Percentiles rank a stretch among this genome's conserved stretches.
Evolutionary conservation across 1,140 invertebrate species (phyloP).

Genomic region (Euura saliciscinereae): DNA sequence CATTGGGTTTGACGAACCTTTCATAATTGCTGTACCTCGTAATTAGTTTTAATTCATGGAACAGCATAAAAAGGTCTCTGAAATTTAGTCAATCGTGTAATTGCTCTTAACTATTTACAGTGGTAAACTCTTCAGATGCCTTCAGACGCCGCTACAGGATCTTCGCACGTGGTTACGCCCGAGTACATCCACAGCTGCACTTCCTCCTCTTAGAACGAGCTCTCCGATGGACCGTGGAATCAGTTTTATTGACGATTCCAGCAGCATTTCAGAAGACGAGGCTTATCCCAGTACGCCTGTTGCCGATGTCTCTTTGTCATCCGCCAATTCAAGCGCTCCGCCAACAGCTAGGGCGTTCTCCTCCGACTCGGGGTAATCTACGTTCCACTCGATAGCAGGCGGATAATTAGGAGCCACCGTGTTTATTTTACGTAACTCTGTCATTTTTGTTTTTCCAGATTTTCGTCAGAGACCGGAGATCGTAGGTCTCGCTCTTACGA

Average conservation of each 20-base stretch:
- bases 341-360: conserved; percentile 56
- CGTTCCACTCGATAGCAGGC: conserved; percentile 19
- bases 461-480: conserved; percentile 56
- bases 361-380: conserved; percentile 61
- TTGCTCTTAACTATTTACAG: conserved; percentile 41
- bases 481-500: conserved; percentile 54
- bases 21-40: no score
- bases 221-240: conserved; percentile 45
- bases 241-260: conserved; percentile 51
- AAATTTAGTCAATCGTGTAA: no score
- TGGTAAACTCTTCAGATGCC: conserved; percentile 65
- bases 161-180: conserved; percentile 63
- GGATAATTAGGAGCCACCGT: background rate
- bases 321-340: conserved; percentile 43
- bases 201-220: conserved; percentile 39
- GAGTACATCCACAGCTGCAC: conserved; percentile 38
- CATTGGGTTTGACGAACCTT: no score
- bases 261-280: conserved; percentile 48
- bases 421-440: background rate
- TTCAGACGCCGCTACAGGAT: conserved; percentile 65
- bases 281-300: conserved; percentile 42
- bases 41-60: no score
- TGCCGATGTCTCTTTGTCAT: conserved; percentile 46
- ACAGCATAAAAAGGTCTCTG: no score
- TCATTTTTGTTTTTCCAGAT: conserved; percentile 38